Base-by-base conservation (phyloP, 2,888 invertebrate genomes). In the Germaria angustata region DNA sequence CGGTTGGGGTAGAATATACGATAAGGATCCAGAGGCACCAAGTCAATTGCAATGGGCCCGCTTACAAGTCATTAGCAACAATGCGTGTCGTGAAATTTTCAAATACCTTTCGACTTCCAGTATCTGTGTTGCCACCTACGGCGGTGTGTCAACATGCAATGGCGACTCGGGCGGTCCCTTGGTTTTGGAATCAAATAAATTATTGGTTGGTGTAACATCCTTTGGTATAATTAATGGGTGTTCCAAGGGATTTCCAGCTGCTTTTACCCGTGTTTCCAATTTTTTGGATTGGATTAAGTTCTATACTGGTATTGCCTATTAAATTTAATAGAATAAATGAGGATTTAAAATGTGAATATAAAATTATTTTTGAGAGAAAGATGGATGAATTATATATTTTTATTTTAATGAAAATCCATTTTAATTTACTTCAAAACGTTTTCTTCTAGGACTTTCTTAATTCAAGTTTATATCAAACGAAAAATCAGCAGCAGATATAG, bases 161-260 rank as follows among this genome's bases (percentile, higher is more conserved):
- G 89, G 90, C 13, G 90, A 90, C 79, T 90, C 89, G 13, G 90
- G 90, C 22, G 90, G 89, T 73, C 89, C 90, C 68, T 84, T 90
- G 85, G 87, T 86, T 7, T 73, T 85, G 39, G 20, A 9, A 4
- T 69, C 73, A 36, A 20, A 9, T 46, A 7, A 20, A 2, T 17
- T 75, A n/a, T 85, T 87, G 28, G 55, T 89, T 69, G 90, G 90
- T 79, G 84, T 89, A 34, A 87, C 88, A 28, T 89, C 89, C 0
- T 89, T 87, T 28, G 88, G 86, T 15, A 51, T 86, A n/a, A 0
- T 39, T 15, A 34, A 69, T 6, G 86, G 88, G 9, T 88, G 88
- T 36, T 79, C 81, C n/a, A 77, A 71, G 57, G 87, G 87, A 5
- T 69, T 65, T 5, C 86, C 88, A 13, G 84, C 85, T 85, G 88